phyloP scores from a whole-genome alignment of 1,140 invertebrate genomes.

The Caenorhabditis brenneri region DNA sequence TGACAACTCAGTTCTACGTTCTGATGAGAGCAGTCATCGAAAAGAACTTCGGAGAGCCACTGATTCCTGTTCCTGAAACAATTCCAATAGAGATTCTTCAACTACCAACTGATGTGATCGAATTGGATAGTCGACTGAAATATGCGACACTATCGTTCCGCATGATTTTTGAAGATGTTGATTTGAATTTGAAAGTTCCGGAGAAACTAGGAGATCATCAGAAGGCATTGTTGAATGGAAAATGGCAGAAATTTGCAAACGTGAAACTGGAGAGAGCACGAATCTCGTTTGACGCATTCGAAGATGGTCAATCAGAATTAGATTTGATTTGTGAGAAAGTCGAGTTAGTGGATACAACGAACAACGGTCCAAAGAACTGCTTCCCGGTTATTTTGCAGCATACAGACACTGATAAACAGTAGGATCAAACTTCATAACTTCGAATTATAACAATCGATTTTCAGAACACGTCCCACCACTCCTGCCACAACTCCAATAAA shows the following conservation, averaged over 20 bases:
- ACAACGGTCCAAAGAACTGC: constrained; percentile 81
- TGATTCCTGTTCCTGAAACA: constrained; percentile 76
- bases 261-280: constrained; percentile 59
- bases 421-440: too few relatives aligned
- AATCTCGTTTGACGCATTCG: constrained; percentile 63
- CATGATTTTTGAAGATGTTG: constrained; percentile 61
- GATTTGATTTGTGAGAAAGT: constrained; percentile 66
- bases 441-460: too few relatives aligned
- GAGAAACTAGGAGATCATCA: background rate
- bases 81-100: constrained; percentile 61
- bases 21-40: constrained; percentile 84
- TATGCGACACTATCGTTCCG: constrained; percentile 63
- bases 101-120: constrained; percentile 46
- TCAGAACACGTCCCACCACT: background rate
- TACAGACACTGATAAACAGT: constrained; percentile 71
- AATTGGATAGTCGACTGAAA: constrained; percentile 49
- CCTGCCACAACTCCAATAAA: background rate
- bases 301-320: constrained; percentile 63
- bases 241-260: constrained; percentile 56
- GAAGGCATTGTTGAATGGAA: constrained; percentile 78
- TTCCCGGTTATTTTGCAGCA: constrained; percentile 88
- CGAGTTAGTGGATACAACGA: constrained; percentile 66
- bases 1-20: constrained; percentile 86
- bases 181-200: constrained; percentile 77
- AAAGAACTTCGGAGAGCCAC: constrained; percentile 88